phyloP scores from a whole-genome alignment of 2,797 vertebrate genomes.

The Gymnodraco acuticeps region DNA sequence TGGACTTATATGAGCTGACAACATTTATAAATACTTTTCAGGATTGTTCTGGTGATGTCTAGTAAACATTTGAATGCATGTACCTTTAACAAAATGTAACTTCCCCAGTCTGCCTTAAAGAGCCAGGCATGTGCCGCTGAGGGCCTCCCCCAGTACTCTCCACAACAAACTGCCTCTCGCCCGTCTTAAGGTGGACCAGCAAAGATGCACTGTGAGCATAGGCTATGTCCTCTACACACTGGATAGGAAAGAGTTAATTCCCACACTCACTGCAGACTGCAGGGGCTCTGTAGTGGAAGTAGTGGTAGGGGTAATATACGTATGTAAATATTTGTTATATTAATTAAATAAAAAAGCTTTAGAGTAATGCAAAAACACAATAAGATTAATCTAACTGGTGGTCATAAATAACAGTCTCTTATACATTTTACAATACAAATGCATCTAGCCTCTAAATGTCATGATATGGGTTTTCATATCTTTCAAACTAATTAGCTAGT shows the following conservation, averaged over 20 bases:
- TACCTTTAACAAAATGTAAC: slow-evolving; percentile 85
- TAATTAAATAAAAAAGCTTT: neutral
- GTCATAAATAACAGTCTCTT: neutral
- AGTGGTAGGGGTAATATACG: slow-evolving; percentile 5
- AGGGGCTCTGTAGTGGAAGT: slow-evolving; percentile 39
- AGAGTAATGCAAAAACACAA: neutral
- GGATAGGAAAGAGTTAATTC: slow-evolving; percentile 85
- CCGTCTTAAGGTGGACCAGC: slow-evolving; percentile 88
- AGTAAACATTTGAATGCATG: slow-evolving; percentile 64
- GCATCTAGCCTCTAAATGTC: neutral
- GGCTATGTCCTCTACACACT: slow-evolving; percentile 37
- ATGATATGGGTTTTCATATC: neutral
- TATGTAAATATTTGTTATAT: slow-evolving; percentile 1
- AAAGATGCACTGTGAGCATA: slow-evolving; percentile 67
- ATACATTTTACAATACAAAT: neutral
- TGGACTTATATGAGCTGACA: neutral
- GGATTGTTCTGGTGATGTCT: neutral
- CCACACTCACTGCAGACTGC: slow-evolving; percentile 73
- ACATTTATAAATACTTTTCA: neutral
- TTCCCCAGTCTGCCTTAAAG: slow-evolving; percentile 90
- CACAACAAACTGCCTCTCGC: slow-evolving; percentile 84
- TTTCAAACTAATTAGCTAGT: neutral
- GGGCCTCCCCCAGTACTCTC: slow-evolving; percentile 84
- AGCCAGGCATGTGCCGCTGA: slow-evolving; percentile 86
- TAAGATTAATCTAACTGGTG: neutral